Evolutionary conservation across 1,140 invertebrate species (phyloP).

Genomic region (Pseudachorutes palmiensis): DNA sequence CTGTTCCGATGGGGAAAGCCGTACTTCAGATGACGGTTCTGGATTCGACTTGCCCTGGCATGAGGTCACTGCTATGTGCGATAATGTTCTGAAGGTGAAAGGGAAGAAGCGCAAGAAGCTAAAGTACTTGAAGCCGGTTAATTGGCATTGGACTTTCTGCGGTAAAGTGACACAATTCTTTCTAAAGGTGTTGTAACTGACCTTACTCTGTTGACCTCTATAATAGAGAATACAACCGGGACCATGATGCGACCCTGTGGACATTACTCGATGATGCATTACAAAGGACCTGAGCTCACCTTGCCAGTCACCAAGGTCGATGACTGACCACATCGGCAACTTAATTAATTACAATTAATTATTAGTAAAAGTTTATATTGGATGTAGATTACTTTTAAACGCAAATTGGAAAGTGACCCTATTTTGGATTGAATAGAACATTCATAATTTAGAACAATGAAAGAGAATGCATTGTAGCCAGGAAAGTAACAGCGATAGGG

Average conservation of each 20-base stretch:
- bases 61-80: neutral
- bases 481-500: too few species aligned
- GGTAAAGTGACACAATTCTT: neutral
- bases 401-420: too few species aligned
- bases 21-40: neutral
- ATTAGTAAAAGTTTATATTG: too few species aligned
- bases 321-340: too few species aligned
- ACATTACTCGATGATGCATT: neutral
- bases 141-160: conserved; percentile 3
- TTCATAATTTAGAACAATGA: too few species aligned
- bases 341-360: too few species aligned
- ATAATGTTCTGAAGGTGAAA: neutral
- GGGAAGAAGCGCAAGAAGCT: neutral
- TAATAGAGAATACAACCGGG: neutral
- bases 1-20: neutral
- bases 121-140: neutral
- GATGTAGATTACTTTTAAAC: too few species aligned
- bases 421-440: too few species aligned
- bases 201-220: too few species aligned
- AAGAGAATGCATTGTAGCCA: too few species aligned
- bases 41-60: neutral
- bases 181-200: too few species aligned
- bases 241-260: neutral
- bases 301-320: too few species aligned
- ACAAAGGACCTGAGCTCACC: neutral